A percentile compares a stretch with the other conserved stretches of the same genome.
Conservation (phyloP, 2,113 vertebrate genomes). For the Solea solea region DNA sequence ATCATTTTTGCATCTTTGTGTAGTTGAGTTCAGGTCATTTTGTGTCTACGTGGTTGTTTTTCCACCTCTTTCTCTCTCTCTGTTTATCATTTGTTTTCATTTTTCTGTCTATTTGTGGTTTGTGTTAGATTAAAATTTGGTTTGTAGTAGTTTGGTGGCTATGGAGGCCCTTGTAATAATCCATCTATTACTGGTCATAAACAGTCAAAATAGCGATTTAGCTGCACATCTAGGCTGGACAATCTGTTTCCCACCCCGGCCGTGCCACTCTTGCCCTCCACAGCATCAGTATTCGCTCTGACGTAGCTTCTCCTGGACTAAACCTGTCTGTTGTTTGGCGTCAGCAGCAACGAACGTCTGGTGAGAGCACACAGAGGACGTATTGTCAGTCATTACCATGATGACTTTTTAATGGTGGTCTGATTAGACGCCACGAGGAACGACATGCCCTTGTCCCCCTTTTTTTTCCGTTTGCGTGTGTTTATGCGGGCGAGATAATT, state of each 20-base stretch:
- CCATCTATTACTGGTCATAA: constrained; percentile 13
- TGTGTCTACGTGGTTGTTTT: neutral
- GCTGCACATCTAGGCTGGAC: constrained; percentile 4
- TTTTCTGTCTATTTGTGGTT: neutral
- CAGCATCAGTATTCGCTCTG: constrained; percentile 21
- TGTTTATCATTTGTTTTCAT: neutral
- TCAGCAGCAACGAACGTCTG: constrained; percentile 43
- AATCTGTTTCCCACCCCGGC: neutral
- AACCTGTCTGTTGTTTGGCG: constrained; percentile 34
- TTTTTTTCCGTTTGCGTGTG: constrained; percentile 30
- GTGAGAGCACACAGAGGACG: constrained; percentile 64
- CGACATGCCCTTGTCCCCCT: constrained; percentile 61
- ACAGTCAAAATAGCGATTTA: constrained; percentile 24
- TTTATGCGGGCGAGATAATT: constrained; percentile 19
- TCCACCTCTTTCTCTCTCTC: neutral
- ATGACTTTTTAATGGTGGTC: constrained; percentile 74
- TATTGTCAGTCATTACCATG: constrained; percentile 70
- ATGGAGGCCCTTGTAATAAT: constrained; percentile 9
- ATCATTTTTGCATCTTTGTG: neutral
- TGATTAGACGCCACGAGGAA: constrained; percentile 62
- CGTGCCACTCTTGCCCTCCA: constrained; percentile 5
- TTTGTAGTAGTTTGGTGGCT: neutral
- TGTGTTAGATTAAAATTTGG: too few relatives aligned
- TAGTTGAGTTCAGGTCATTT: neutral
- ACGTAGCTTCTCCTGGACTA: constrained; percentile 28